These are phyloP conservation scores for Camptogramma bilineatum DNA, from an alignment of 2,888 invertebrate species.

Conservation along the genomic window DNA sequence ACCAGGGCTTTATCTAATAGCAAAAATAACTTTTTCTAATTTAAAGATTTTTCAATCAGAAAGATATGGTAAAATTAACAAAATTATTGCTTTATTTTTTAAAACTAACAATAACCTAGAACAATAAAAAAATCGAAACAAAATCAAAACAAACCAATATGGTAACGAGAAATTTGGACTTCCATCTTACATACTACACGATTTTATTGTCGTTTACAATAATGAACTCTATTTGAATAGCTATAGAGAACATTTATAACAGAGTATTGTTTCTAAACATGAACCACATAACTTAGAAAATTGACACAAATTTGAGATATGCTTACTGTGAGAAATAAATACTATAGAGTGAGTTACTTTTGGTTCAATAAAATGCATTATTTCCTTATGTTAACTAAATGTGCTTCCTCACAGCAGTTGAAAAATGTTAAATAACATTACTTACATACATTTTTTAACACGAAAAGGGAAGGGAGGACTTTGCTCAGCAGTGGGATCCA, in stretches of 20 bases:
- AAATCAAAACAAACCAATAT: slow-evolving; percentile 48
- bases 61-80: slow-evolving; percentile 21
- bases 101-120: slow-evolving; percentile 24
- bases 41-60: slow-evolving; percentile 18
- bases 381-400: no score
- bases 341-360: slow-evolving; percentile 53
- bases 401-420: no score
- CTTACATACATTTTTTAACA: no score
- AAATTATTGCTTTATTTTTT: slow-evolving; percentile 27
- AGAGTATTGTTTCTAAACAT: not conserved
- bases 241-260: not conserved
- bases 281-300: slow-evolving; percentile 12
- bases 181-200: slow-evolving; percentile 48
- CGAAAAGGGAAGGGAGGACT: no score
- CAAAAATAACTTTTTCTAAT: not conserved
- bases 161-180: slow-evolving; percentile 56
- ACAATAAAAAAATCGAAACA: slow-evolving; percentile 29
- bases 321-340: slow-evolving; percentile 43
- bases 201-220: slow-evolving; percentile 54
- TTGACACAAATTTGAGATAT: slow-evolving; percentile 15
- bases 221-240: slow-evolving; percentile 33
- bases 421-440: no score
- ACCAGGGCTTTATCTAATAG: no score
- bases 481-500: no score
- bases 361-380: slow-evolving; percentile 64